A percentile compares a stretch with the other conserved stretches of the same genome.
phyloP scores from a whole-genome alignment of 2,113 vertebrate species.

The Formicarius rufipectus region DNA sequence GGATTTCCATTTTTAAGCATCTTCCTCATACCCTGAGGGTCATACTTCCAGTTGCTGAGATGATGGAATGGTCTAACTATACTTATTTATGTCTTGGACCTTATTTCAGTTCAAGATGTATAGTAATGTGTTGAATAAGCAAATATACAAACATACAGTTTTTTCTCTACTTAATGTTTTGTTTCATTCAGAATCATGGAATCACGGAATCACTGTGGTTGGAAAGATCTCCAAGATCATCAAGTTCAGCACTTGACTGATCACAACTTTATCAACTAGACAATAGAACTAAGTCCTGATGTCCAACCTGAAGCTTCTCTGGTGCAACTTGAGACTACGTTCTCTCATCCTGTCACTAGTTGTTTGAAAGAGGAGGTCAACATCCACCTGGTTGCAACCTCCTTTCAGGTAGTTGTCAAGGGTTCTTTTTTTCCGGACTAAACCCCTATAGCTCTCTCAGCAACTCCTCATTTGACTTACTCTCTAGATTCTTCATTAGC shows the following conservation, averaged over 20 bases:
- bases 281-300: background rate
- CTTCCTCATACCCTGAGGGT: background rate
- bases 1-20: background rate
- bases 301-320: background rate
- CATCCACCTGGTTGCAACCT: rapidly evolving
- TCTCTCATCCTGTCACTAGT: background rate
- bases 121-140: background rate
- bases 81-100: background rate
- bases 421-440: background rate
- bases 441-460: background rate
- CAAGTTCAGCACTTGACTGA: background rate
- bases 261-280: background rate
- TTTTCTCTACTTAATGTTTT: background rate
- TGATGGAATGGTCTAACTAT: background rate
- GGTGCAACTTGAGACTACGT: background rate
- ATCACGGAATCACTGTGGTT: background rate
- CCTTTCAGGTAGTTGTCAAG: background rate
- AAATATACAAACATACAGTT: background rate
- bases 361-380: background rate
- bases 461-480: rapidly evolving
- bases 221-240: background rate
- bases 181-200: background rate
- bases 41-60: background rate
- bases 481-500: background rate
- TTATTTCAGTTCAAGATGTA: background rate